These are phyloP conservation scores for Drosophila cardini DNA, from an alignment of 1,140 invertebrate genomes.

Conservation along the genomic window DNA sequence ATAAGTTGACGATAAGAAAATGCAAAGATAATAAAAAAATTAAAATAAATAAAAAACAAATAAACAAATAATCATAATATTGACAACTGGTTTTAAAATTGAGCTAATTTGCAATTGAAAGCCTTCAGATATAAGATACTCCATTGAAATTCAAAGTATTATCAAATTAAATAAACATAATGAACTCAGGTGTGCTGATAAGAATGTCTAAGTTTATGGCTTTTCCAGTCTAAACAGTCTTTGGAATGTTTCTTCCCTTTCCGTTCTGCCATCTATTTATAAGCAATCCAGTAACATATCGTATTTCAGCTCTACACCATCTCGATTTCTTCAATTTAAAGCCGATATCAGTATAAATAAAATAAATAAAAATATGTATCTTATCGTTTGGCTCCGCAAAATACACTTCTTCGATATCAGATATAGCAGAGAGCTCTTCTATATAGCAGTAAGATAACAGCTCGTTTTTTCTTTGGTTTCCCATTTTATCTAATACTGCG, in stretches of 20 bases:
- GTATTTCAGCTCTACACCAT: conserved; percentile 5
- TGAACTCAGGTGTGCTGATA: not conserved
- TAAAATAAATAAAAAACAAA: not conserved
- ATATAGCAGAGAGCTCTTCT: not conserved
- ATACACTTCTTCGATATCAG: conserved; percentile 11
- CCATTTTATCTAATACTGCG: conserved; percentile 59
- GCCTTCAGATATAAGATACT: not conserved
- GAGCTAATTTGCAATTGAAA: conserved; percentile 22
- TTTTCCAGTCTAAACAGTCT: not conserved
- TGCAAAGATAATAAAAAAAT: not conserved
- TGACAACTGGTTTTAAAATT: conserved; percentile 26
- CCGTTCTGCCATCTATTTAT: conserved; percentile 13
- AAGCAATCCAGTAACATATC: not conserved
- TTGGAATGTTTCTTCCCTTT: not conserved
- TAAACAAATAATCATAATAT: conserved; percentile 15
- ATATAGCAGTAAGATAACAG: not conserved
- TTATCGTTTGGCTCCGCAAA: not conserved
- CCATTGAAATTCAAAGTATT: not conserved
- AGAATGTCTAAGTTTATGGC: not conserved
- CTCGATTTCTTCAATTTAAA: conserved; percentile 1
- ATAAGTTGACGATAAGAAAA: conserved; percentile 10
- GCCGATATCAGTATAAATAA: conserved; percentile 22
- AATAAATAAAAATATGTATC: conserved; percentile 4
- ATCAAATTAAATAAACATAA: not conserved
- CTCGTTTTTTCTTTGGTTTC: conserved; percentile 33